phyloP scores from a whole-genome alignment of 2,113 vertebrate species.

The Microtus oregoni region DNA sequence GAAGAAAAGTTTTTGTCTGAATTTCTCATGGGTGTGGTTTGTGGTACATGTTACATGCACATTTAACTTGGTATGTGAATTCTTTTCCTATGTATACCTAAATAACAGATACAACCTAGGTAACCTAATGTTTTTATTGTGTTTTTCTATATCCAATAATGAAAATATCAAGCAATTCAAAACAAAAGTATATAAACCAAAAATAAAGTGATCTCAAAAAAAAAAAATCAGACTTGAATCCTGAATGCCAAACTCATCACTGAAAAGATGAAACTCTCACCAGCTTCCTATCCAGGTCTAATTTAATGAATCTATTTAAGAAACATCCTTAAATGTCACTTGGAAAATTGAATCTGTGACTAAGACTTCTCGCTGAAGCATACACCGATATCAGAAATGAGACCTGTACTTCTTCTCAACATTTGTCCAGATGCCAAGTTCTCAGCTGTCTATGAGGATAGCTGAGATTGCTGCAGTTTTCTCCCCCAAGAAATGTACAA shows the following conservation, averaged over 20 bases:
- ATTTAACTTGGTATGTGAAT: neutral
- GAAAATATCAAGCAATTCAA: slow-evolving; percentile 23
- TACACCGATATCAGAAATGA: neutral
- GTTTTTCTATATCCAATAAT: neutral
- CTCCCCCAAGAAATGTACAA: neutral
- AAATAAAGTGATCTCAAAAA: neutral
- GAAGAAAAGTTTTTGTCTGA: neutral
- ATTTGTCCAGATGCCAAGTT: slow-evolving; percentile 17
- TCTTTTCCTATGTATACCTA: neutral
- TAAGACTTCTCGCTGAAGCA: neutral
- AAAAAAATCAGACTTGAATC: slow-evolving; percentile 38
- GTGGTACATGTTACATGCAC: neutral
- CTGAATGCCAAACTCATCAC: slow-evolving; percentile 28
- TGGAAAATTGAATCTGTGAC: slow-evolving; percentile 22
- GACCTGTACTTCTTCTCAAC: slow-evolving; percentile 7
- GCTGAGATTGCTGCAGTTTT: neutral
- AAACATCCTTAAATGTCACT: slow-evolving; percentile 40
- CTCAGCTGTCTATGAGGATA: neutral
- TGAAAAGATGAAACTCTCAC: slow-evolving; percentile 26
- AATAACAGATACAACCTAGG: neutral
- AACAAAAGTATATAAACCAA: neutral
- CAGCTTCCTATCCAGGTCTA: slow-evolving; percentile 14
- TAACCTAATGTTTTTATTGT: neutral
- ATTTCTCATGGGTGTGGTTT: neutral
- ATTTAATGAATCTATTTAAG: slow-evolving; percentile 50